phyloP scores from a whole-genome alignment of 2,113 vertebrate genomes.

The Cathartes aura region DNA sequence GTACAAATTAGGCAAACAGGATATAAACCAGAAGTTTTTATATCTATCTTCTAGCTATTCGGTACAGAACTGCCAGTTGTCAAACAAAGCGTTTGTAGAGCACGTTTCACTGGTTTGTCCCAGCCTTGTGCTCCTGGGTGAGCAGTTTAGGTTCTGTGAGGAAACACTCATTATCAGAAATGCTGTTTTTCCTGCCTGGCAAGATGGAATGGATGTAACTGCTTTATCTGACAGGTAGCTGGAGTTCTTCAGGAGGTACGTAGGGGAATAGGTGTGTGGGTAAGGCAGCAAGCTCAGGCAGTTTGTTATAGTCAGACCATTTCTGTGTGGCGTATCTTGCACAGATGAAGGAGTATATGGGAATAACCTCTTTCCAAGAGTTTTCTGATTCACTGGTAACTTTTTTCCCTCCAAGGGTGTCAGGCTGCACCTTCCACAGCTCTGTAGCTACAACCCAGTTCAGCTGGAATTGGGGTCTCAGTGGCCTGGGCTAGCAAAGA shows the following conservation, averaged over 20 bases:
- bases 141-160: not conserved
- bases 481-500: not conserved
- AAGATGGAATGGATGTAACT: not conserved
- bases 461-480: not conserved
- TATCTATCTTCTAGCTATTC: not conserved
- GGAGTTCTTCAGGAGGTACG: not conserved
- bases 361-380: not conserved
- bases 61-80: not conserved
- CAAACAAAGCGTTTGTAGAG: not conserved
- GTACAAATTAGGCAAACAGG: too few species aligned
- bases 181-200: not conserved
- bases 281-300: not conserved
- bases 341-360: not conserved
- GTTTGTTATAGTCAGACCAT: not conserved
- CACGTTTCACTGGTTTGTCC: not conserved
- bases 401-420: not conserved
- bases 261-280: not conserved
- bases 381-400: not conserved
- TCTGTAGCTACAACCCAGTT: not conserved
- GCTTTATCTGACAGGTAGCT: not conserved
- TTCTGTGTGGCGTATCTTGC: not conserved
- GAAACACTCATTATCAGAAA: not conserved
- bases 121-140: not conserved
- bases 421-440: not conserved
- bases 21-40: not conserved